Conservation (phyloP, 2,113 vertebrate genomes). For the Ploceus nigricollis region DNA sequence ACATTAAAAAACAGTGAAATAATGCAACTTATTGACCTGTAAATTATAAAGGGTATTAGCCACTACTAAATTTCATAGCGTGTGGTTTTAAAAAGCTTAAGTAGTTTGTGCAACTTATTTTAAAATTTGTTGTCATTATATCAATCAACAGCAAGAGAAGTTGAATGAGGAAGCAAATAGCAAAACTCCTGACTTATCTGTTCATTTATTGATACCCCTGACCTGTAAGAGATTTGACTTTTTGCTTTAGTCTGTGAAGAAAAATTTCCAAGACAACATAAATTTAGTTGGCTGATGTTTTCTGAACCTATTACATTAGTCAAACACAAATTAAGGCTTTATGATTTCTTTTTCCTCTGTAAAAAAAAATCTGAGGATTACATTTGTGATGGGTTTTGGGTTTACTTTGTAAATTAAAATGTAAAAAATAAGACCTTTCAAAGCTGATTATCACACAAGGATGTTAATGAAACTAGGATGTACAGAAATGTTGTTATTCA, state of each 20-base stretch:
- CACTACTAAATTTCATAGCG: background rate
- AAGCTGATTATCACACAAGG: background rate
- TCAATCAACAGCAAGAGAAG: background rate
- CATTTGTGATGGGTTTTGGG: rapidly evolving
- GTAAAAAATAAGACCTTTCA: background rate
- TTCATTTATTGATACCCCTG: background rate
- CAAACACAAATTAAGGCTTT: background rate
- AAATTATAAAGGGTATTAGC: background rate
- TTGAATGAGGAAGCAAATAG: background rate
- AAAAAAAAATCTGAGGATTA: background rate
- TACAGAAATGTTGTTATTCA: background rate
- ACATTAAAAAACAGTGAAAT: background rate
- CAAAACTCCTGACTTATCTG: background rate
- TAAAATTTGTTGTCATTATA: background rate
- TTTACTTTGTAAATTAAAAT: background rate
- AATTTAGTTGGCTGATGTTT: background rate
- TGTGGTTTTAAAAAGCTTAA: background rate
- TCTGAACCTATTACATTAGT: background rate
- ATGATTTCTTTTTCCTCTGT: background rate
- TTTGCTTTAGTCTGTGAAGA: background rate
- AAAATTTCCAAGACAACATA: background rate
- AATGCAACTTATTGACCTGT: background rate
- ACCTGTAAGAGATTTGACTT: background rate
- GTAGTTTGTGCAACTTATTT: background rate
- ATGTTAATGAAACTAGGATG: background rate